A percentile compares a stretch with the other conserved stretches of the same genome.
These are phyloP conservation scores for Hemitrygon akajei DNA, from an alignment of 2,797 vertebrate species.

Conservation along the genomic window DNA sequence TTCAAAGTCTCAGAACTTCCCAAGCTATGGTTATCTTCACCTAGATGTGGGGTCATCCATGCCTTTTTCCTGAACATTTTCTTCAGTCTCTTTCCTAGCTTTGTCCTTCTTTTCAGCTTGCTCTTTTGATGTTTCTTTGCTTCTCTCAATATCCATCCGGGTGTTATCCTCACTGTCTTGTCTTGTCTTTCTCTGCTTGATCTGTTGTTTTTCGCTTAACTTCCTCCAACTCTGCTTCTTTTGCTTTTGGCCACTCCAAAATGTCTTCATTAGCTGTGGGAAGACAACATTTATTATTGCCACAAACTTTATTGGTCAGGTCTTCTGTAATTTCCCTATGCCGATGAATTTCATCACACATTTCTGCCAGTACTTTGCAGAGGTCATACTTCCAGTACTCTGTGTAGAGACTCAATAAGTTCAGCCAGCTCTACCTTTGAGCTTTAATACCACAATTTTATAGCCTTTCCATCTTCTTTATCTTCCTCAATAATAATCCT, in stretches of 20 bases:
- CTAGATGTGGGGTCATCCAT: constrained; percentile 64
- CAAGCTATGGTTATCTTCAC: constrained; percentile 67
- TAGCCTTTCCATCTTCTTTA: constrained; percentile 78
- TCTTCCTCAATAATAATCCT: constrained; percentile 88
- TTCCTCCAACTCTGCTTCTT: constrained; percentile 74
- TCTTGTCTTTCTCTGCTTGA: constrained; percentile 66
- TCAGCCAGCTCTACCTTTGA: constrained; percentile 87
- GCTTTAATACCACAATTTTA: constrained; percentile 96
- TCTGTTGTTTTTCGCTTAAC: constrained; percentile 67
- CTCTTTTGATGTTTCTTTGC: constrained; percentile 55
- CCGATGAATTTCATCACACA: constrained; percentile 78
- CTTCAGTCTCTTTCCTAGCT: constrained; percentile 46
- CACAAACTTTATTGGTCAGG: constrained; percentile 86
- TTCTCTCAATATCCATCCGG: constrained; percentile 59
- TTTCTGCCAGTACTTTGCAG: constrained; percentile 77
- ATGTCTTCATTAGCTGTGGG: constrained; percentile 89
- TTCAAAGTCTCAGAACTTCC: constrained; percentile 60
- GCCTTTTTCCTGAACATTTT: constrained; percentile 52
- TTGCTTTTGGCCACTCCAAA: constrained; percentile 72
- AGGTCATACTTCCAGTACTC: constrained; percentile 86
- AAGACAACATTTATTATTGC: constrained; percentile 86
- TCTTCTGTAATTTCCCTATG: constrained; percentile 94
- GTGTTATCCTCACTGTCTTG: constrained; percentile 54
- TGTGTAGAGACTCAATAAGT: constrained; percentile 79
- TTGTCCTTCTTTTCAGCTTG: constrained; percentile 49